Base-by-base conservation (phyloP, 2,113 vertebrate genomes). In the Harpagus bidentatus region DNA sequence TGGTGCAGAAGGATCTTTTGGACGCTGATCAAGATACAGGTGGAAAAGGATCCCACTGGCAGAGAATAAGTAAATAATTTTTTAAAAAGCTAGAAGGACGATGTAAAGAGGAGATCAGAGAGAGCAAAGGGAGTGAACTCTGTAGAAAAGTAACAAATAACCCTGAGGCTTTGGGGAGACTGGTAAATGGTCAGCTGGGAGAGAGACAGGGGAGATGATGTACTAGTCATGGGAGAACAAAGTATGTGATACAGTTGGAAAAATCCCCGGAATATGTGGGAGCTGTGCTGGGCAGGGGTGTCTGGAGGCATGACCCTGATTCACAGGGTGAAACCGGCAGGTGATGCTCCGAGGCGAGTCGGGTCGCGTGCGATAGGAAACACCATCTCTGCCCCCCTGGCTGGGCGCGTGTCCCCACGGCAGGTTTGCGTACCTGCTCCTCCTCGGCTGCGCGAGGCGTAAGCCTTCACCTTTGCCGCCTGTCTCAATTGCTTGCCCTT, bases 331-430 rank as follows among this genome's bases (percentile, higher is more conserved):
- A 6, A 36, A 9, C 10, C 12, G 3, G 23, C 34, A 56, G 61
- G 58, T 1, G 36, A 9, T 61, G 78, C 65, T 47, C 38, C 0
- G 4, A 4, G 72, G 0, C 7, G 25, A 2, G 29, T 4, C 3
- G 5, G 40, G 78, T 5, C 29, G 69, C 40, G 25, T 8, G 8
- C 3, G 1, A 2, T 12, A 15, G 40, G 40, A 45, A n/a, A 13
- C 3, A 3, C 28, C 0, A 0, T 11, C 52, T 25, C 56, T 10
- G 56, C 53, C 7, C 19, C 29, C 19, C 26, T 4, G 21, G 20
- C 63, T 71, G 40, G 32, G 19, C 10, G 48, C 48, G 0, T 1
- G 3, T 32, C 32, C 45, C 16, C 5, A 0, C 7, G 74, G 36
- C 5, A 10, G 52, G 36, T 6, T 26, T 10, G 9, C 1, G 6